Percentiles rank a stretch among this genome's conserved stretches.
These are phyloP conservation scores for Apogon talboti DNA, from an alignment of 2,797 vertebrate genomes.

Conservation along the genomic window DNA sequence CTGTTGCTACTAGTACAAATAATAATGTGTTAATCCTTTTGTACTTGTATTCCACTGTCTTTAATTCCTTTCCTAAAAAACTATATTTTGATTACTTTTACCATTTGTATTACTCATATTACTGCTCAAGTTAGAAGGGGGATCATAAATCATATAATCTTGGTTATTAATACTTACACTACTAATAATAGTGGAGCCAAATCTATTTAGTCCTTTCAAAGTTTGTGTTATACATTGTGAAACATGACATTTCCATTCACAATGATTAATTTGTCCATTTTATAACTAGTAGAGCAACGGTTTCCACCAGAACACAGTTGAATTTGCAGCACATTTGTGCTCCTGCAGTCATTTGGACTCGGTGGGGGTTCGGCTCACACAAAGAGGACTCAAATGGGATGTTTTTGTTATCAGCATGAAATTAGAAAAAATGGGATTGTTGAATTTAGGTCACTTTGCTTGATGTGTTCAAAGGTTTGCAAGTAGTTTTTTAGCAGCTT, in stretches of 20 bases:
- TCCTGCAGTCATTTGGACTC: constrained; percentile 52
- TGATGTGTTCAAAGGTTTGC: background rate
- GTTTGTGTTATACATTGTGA: background rate
- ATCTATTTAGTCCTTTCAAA: too few relatives aligned
- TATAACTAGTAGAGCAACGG: background rate
- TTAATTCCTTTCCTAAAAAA: too few relatives aligned
- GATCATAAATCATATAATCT: too few relatives aligned
- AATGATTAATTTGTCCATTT: background rate
- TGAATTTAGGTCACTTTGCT: constrained; percentile 2
- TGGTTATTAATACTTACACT: too few relatives aligned
- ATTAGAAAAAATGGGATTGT: constrained; percentile 1
- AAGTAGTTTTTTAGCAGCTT: constrained; percentile 36
- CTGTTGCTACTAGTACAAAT: too few relatives aligned
- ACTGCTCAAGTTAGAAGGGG: too few relatives aligned
- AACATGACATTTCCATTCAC: constrained; percentile 1
- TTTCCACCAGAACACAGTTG: constrained; percentile 21
- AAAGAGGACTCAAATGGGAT: constrained; percentile 11
- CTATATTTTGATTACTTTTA: too few relatives aligned
- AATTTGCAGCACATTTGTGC: constrained; percentile 22
- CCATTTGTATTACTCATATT: too few relatives aligned
- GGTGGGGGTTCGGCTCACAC: constrained; percentile 27
- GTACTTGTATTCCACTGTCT: too few relatives aligned
- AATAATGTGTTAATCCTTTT: too few relatives aligned
- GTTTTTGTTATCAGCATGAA: constrained; percentile 3
- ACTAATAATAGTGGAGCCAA: too few relatives aligned